A percentile compares a stretch with the other conserved stretches of the same genome.
These are phyloP conservation scores for Therioaphis trifolii DNA, from an alignment of 2,888 invertebrate species.

Conservation along the genomic window DNA sequence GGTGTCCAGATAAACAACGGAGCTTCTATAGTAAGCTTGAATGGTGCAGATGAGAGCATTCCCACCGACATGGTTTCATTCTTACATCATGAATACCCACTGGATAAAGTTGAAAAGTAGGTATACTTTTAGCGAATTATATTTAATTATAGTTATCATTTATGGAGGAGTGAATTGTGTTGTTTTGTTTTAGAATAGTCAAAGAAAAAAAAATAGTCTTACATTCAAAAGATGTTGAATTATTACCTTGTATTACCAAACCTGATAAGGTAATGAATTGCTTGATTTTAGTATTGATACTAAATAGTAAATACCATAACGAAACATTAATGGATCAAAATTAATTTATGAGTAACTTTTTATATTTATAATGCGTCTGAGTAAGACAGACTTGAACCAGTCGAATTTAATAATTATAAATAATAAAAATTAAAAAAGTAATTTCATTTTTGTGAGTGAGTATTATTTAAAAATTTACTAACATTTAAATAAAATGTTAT, in stretches of 20 bases:
- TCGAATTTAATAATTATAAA: too few species aligned
- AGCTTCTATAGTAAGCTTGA: slow-evolving; percentile 78
- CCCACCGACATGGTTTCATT: slow-evolving; percentile 73
- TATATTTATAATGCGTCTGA: background rate
- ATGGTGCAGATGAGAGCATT: slow-evolving; percentile 72
- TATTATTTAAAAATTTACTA: too few species aligned
- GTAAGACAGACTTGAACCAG: too few species aligned
- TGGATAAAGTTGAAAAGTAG: slow-evolving; percentile 42
- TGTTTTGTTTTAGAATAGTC: slow-evolving; percentile 70
- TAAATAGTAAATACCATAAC: too few species aligned
- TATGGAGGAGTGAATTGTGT: background rate
- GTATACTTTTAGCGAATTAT: background rate
- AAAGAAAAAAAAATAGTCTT: slow-evolving; percentile 72
- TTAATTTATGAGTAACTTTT: too few species aligned
- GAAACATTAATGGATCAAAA: too few species aligned
- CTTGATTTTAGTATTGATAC: too few species aligned
- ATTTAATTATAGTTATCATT: background rate
- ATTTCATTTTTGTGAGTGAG: too few species aligned
- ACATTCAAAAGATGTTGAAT: slow-evolving; percentile 72
- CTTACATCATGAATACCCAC: slow-evolving; percentile 68
- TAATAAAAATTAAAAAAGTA: too few species aligned
- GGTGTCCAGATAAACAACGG: slow-evolving; percentile 77
- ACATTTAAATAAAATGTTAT: too few species aligned
- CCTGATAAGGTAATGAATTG: slow-evolving; percentile 83
- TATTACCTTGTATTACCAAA: slow-evolving; percentile 80